These are phyloP conservation scores for Diaphora mendica DNA, from an alignment of 2,888 invertebrate species.

Conservation along the genomic window DNA sequence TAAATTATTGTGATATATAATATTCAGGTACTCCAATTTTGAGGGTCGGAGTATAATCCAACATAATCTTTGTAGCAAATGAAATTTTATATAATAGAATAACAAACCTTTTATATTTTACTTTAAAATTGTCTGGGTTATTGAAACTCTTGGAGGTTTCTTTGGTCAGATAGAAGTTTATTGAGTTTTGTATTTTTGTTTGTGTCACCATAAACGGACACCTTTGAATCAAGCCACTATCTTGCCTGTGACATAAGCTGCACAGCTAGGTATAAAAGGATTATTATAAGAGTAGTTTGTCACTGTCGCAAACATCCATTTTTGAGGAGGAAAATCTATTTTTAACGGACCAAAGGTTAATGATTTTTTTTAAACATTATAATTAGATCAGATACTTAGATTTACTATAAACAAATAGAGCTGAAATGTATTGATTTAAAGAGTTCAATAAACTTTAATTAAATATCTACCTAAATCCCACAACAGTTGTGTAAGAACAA, in stretches of 20 bases:
- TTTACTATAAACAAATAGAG: not conserved
- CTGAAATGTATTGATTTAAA: not conserved
- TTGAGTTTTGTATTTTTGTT: too few relatives aligned
- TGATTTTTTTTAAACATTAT: too few relatives aligned
- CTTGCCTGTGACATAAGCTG: not conserved
- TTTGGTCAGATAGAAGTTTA: too few relatives aligned
- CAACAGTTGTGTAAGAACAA: not conserved
- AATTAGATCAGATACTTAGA: not conserved
- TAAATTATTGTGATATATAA: not conserved
- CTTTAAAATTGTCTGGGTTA: not conserved
- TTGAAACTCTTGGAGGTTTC: not conserved
- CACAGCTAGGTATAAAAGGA: not conserved
- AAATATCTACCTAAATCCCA: conserved; percentile 1
- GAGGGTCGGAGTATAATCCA: too few relatives aligned
- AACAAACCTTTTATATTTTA: not conserved
- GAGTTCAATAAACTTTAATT: not conserved
- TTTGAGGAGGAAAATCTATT: not conserved
- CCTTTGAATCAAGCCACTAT: not conserved
- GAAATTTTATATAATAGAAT: not conserved
- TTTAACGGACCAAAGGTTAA: not conserved
- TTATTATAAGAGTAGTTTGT: not conserved
- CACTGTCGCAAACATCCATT: not conserved
- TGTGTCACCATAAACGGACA: not conserved
- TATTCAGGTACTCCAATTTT: not conserved
- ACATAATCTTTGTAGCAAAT: too few relatives aligned